Conservation (phyloP, 2,888 invertebrate genomes). For the Agonum fuliginosum region DNA sequence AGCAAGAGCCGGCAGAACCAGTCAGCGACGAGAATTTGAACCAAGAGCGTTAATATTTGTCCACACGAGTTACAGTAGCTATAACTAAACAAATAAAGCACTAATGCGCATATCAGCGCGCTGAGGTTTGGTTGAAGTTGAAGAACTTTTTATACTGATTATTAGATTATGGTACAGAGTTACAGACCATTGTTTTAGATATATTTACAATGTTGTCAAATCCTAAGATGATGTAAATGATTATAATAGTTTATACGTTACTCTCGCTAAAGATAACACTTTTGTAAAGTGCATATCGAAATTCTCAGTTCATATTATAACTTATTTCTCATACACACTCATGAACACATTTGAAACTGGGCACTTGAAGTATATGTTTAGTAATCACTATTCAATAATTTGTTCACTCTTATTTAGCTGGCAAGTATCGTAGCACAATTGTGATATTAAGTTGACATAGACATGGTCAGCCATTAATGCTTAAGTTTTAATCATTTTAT, state of each 20-base stretch:
- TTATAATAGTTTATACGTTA: conserved; percentile 44
- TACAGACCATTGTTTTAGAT: conserved; percentile 53
- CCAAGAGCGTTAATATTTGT: conserved; percentile 76
- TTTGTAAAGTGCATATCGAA: conserved; percentile 16
- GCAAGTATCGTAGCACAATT: conserved; percentile 48
- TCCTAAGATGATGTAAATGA: conserved; percentile 39
- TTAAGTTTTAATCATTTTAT: conserved; percentile 32
- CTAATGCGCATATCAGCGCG: conserved; percentile 25
- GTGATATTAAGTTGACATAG: conserved; percentile 39
- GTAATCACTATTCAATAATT: conserved; percentile 45
- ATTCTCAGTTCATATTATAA: conserved; percentile 14
- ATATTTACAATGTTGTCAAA: conserved; percentile 51
- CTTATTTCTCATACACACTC: conserved; percentile 33
- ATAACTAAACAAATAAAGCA: conserved; percentile 14
- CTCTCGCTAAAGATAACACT: conserved; percentile 42
- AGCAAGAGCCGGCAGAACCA: conserved; percentile 72
- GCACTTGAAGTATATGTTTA: conserved; percentile 47
- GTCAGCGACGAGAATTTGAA: conserved; percentile 86
- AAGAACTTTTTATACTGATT: conserved; percentile 53
- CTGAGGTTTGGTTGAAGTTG: too few relatives aligned
- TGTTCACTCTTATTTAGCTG: conserved; percentile 35
- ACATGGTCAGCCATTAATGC: conserved; percentile 34
- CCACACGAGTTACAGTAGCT: conserved; percentile 4
- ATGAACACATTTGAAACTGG: conserved; percentile 20
- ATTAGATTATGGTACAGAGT: conserved; percentile 51